These are phyloP conservation scores for Chromobotia macracanthus DNA, from an alignment of 2,797 vertebrate species.

Conservation along the genomic window DNA sequence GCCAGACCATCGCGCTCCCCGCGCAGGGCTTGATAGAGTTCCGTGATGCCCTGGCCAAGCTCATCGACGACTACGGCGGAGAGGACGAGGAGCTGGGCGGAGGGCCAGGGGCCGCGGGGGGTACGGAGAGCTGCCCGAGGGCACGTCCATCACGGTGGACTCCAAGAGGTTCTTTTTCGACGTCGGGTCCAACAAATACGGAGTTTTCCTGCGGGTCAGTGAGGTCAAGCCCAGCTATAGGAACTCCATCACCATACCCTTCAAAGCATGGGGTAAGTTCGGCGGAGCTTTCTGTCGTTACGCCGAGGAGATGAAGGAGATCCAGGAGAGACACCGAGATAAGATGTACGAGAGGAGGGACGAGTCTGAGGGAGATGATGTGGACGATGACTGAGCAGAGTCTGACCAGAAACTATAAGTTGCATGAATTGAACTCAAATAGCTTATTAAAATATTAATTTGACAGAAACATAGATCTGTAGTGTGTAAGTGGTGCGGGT, in stretches of 20 bases:
- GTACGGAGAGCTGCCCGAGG: slow-evolving; percentile 92
- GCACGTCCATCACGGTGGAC: slow-evolving; percentile 96
- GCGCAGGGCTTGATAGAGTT: slow-evolving; percentile 93
- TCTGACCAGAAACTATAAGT: slow-evolving; percentile 61
- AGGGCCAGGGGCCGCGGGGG: slow-evolving; percentile 75
- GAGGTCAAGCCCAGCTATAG: slow-evolving; percentile 97
- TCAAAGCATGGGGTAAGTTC: slow-evolving; percentile 96
- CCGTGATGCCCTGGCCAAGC: slow-evolving; percentile 90
- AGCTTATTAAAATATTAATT: slow-evolving; percentile 75
- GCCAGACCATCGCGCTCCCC: slow-evolving; percentile 93
- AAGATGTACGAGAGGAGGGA: slow-evolving; percentile 91
- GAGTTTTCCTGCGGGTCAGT: slow-evolving; percentile 94
- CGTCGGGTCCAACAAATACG: slow-evolving; percentile 98
- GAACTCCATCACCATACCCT: slow-evolving; percentile 96
- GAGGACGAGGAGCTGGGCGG: slow-evolving; percentile 89
- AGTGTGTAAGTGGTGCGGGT: slow-evolving; percentile 47
- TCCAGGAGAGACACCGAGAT: slow-evolving; percentile 91
- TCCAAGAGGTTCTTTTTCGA: slow-evolving; percentile 97
- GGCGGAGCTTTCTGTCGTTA: slow-evolving; percentile 92
- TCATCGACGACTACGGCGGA: slow-evolving; percentile 92
- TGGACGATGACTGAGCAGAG: slow-evolving; percentile 89
- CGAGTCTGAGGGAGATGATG: slow-evolving; percentile 92
- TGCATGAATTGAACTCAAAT: slow-evolving; percentile 73
- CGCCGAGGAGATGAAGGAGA: slow-evolving; percentile 96
- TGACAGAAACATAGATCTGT: slow-evolving; percentile 65